Evolutionary conservation across 2,113 vertebrate species (phyloP).

Genomic region (Cyanoramphus novaezelandiae): DNA sequence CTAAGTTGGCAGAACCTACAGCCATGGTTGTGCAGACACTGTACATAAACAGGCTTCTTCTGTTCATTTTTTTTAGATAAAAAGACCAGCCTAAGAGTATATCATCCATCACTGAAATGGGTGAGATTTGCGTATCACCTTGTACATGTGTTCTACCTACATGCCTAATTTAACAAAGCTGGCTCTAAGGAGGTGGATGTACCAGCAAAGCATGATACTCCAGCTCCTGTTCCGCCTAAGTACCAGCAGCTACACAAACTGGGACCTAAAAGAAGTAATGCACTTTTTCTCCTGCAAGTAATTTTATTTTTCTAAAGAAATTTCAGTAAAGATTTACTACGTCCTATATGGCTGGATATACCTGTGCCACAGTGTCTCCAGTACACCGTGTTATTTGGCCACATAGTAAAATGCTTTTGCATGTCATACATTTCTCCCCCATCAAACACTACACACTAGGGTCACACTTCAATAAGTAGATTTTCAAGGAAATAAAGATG

Average conservation of each 20-base stretch:
- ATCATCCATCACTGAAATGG: not conserved
- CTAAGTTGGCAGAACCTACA: accelerated
- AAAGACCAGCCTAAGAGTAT: not conserved
- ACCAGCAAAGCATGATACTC: not conserved
- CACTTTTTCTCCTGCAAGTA: not conserved
- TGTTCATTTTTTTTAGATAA: not conserved
- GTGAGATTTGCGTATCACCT: not conserved
- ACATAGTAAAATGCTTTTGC: not conserved
- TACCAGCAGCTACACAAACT: not conserved
- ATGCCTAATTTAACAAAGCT: not conserved
- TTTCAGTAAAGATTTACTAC: not conserved
- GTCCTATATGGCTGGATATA: not conserved
- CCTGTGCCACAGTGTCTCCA: not conserved
- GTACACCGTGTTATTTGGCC: accelerated
- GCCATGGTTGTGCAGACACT: not conserved
- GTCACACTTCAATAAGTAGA: not conserved
- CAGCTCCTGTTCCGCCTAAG: not conserved
- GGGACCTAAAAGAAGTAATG: not conserved
- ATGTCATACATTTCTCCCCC: not conserved
- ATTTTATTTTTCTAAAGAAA: not conserved
- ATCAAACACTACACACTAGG: not conserved
- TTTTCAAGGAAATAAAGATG: not conserved
- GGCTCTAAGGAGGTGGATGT: not conserved
- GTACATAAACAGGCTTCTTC: not conserved
- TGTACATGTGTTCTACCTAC: not conserved